Percentiles rank a stretch among this genome's conserved stretches.
These are phyloP conservation scores for Chamaetylas fuelleborni DNA, from an alignment of 2,113 vertebrate species.

Conservation along the genomic window DNA sequence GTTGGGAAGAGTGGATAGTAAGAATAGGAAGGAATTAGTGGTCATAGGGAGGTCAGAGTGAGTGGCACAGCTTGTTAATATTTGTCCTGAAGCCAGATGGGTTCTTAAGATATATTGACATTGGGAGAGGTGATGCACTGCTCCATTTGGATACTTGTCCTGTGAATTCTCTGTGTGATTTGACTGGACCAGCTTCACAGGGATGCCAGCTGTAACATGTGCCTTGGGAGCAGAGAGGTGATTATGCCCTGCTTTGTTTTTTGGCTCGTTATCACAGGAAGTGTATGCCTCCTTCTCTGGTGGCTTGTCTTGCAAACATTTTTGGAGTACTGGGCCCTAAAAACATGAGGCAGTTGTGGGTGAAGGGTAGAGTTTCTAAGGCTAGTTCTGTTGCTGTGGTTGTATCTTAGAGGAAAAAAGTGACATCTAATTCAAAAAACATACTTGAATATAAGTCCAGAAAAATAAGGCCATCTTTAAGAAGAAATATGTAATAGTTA, in stretches of 20 bases:
- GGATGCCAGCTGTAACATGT: background rate
- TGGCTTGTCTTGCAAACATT: background rate
- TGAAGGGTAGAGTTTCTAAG: background rate
- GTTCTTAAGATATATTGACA: background rate
- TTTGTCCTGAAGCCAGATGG: background rate
- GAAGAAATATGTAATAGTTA: background rate
- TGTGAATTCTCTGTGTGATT: background rate
- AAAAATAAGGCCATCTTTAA: background rate
- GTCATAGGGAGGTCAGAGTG: background rate
- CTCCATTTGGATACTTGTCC: background rate
- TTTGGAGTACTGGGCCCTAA: background rate
- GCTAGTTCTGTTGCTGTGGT: background rate
- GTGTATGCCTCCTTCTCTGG: background rate
- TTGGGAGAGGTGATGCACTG: background rate
- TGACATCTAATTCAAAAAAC: background rate
- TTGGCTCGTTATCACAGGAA: background rate
- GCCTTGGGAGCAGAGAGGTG: background rate
- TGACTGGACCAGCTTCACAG: background rate
- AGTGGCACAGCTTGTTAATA: slow-evolving; percentile 13
- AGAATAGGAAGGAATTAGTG: slow-evolving; percentile 23
- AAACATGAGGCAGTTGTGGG: background rate
- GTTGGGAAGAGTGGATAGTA: background rate
- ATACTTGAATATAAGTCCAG: background rate
- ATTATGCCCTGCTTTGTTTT: background rate
- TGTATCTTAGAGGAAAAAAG: background rate